Conservation (phyloP, 2,113 vertebrate genomes). For the Halichoerus grypus region DNA sequence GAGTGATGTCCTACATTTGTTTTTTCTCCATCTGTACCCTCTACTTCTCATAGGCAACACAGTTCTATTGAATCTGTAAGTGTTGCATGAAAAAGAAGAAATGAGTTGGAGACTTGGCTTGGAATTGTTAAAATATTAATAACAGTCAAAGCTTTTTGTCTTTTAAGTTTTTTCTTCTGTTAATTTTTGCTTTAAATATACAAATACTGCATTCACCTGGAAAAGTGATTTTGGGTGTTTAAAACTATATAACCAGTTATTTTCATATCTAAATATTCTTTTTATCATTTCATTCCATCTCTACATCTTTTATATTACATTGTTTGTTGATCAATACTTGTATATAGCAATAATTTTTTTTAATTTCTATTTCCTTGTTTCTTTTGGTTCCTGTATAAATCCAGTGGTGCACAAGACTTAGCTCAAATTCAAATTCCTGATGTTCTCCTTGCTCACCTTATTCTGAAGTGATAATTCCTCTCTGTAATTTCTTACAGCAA, state of each 20-base stretch:
- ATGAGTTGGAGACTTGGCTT: background rate
- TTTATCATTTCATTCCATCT: background rate
- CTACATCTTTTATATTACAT: background rate
- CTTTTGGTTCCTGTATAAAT: background rate
- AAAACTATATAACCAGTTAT: background rate
- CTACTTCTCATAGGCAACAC: background rate
- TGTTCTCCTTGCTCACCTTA: background rate
- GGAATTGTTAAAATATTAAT: background rate
- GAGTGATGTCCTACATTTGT: background rate
- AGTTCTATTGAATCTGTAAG: background rate
- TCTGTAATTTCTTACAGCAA: background rate
- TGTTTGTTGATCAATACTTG: background rate
- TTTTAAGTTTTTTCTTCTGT: background rate
- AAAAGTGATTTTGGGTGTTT: background rate
- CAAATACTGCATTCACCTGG: background rate
- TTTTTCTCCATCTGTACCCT: background rate
- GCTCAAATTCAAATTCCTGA: background rate
- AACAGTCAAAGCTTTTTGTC: background rate
- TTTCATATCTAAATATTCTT: background rate
- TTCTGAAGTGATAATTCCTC: background rate
- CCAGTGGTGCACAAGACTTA: background rate
- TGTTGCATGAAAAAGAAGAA: background rate
- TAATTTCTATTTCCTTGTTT: background rate
- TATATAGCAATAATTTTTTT: conserved; percentile 11
- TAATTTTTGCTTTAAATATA: background rate